Percentiles rank a stretch among this genome's conserved stretches.
These are phyloP conservation scores for Brachionus manjavacas DNA, from an alignment of 1,140 invertebrate genomes.

Conservation along the genomic window DNA sequence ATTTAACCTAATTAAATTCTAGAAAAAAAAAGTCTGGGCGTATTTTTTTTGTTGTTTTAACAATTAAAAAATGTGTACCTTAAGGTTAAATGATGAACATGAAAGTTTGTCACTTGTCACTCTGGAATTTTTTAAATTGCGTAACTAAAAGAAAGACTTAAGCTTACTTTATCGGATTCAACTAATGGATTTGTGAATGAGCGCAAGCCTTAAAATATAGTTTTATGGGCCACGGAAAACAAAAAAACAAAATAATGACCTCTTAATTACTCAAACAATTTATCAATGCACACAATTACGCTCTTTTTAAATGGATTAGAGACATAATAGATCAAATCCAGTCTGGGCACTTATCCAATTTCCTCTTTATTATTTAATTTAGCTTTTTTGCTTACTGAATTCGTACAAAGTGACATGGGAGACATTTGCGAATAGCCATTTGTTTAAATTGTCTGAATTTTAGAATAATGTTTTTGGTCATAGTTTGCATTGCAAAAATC, in stretches of 20 bases:
- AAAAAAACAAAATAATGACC: conserved; percentile 1
- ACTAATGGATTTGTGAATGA: background rate
- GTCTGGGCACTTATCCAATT: background rate
- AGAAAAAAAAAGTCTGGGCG: background rate
- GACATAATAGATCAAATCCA: background rate
- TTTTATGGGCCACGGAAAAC: background rate
- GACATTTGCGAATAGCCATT: background rate
- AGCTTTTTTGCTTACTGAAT: background rate
- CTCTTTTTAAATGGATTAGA: background rate
- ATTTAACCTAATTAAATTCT: background rate
- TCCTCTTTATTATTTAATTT: background rate
- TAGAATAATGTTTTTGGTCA: background rate
- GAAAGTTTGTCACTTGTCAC: background rate
- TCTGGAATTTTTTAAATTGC: background rate
- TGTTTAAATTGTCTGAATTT: background rate
- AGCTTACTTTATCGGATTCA: background rate
- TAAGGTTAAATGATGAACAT: background rate
- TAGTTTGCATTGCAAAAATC: background rate
- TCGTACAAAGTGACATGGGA: background rate
- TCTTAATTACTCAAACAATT: background rate
- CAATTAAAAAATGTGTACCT: background rate
- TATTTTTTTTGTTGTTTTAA: background rate
- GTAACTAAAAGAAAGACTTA: background rate
- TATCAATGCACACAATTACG: background rate
- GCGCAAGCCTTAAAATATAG: background rate